Conservation (phyloP, 30 jellyfish, hydroid and myxozoan species). For the Aurelia aurita complex sp. Pacific region DNA sequence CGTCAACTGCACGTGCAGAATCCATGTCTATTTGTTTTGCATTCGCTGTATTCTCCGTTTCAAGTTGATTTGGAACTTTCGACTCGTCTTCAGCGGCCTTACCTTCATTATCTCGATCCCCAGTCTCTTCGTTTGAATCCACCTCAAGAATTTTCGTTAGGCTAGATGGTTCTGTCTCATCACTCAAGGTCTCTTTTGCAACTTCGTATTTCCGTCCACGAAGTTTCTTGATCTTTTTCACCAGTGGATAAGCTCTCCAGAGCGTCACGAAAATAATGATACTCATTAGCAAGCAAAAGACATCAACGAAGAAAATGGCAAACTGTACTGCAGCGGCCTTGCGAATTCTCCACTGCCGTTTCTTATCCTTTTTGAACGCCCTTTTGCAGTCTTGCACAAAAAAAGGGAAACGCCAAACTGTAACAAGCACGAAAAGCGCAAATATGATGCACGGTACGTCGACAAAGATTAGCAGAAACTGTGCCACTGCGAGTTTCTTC, state of each 20-base stretch:
- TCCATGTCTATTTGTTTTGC: no score
- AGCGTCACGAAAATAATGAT: conserved; percentile 47
- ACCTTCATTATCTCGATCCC: not conserved
- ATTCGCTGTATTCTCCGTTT: no score
- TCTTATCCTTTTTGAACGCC: conserved; percentile 5
- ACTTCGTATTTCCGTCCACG: not conserved
- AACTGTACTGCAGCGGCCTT: conserved; percentile 35
- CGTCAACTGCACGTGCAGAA: no score
- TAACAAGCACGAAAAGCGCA: conserved; percentile 44
- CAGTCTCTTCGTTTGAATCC: conserved; percentile 19
- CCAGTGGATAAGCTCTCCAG: conserved; percentile 86
- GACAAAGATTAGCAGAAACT: conserved; percentile 61
- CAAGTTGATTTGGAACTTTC: conserved; percentile 7
- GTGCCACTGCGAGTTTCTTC: conserved; percentile 35
- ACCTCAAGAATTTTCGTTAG: not conserved
- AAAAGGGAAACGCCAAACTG: conserved; percentile 67
- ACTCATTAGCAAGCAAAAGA: conserved; percentile 59
- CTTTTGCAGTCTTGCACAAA: conserved; percentile 23
- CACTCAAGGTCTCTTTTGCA: not conserved
- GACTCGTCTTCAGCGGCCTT: conserved; percentile 3
- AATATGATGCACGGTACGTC: conserved; percentile 81
- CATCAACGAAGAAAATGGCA: conserved; percentile 73
- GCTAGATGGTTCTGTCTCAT: not conserved
- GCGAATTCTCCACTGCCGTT: conserved; percentile 59
- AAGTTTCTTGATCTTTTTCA: conserved; percentile 47